A percentile compares a stretch with the other conserved stretches of the same genome.
These are phyloP conservation scores for Etia nguti DNA, from an alignment of 2,113 vertebrate genomes.

Conservation along the genomic window DNA sequence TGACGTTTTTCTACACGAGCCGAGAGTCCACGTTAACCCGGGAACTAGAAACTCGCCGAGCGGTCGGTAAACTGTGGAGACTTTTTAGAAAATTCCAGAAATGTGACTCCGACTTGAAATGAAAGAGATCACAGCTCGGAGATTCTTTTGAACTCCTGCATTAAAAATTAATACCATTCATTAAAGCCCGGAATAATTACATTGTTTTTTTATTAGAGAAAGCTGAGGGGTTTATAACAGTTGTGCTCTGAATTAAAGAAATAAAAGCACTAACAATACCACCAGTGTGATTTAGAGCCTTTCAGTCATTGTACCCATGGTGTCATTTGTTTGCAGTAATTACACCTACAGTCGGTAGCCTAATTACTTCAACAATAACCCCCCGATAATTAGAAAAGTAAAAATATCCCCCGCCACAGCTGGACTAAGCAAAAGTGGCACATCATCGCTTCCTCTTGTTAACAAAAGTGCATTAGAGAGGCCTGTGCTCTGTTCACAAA, in stretches of 20 bases:
- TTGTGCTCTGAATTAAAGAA: background rate
- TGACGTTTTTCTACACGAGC: background rate
- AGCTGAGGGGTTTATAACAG: background rate
- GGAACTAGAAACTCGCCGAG: background rate
- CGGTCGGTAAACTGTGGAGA: background rate
- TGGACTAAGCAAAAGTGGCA: background rate
- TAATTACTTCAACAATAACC: constrained; percentile 37
- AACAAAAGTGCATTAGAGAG: constrained; percentile 39
- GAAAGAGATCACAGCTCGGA: background rate
- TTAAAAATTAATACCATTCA: background rate
- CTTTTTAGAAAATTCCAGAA: background rate
- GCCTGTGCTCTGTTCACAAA: constrained; percentile 17
- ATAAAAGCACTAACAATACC: background rate
- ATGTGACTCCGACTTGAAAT: background rate
- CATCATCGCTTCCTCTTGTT: constrained; percentile 11
- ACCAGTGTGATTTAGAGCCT: background rate
- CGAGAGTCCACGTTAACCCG: background rate
- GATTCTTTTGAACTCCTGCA: background rate
- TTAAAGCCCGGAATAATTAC: background rate
- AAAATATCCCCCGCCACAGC: background rate
- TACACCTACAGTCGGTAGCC: constrained; percentile 1
- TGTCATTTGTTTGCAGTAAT: constrained; percentile 37
- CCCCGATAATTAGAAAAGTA: constrained; percentile 11
- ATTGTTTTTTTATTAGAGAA: background rate
- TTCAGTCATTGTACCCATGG: background rate